These are phyloP conservation scores for Cheilosia vulpina DNA, from an alignment of 2,888 invertebrate genomes.

Conservation along the genomic window DNA sequence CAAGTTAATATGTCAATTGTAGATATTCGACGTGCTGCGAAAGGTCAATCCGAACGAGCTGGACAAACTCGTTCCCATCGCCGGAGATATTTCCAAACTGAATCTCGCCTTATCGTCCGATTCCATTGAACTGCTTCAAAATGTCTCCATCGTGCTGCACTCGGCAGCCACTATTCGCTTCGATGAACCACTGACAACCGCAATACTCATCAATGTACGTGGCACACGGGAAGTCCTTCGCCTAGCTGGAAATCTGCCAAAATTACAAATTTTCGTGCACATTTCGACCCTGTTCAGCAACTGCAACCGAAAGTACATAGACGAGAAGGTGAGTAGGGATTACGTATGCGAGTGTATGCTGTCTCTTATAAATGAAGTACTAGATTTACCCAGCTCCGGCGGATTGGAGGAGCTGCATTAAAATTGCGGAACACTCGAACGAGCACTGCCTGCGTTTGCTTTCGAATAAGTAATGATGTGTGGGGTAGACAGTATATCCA, in stretches of 20 bases:
- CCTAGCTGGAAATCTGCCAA: slow-evolving; percentile 85
- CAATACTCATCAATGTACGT: slow-evolving; percentile 86
- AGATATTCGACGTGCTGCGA: slow-evolving; percentile 78
- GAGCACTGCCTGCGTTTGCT: slow-evolving; percentile 27
- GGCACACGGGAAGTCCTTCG: slow-evolving; percentile 87
- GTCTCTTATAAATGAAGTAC: not conserved
- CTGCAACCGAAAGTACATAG: slow-evolving; percentile 88
- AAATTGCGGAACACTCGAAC: slow-evolving; percentile 48
- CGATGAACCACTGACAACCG: slow-evolving; percentile 89
- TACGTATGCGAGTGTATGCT: not conserved
- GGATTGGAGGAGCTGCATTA: slow-evolving; percentile 57
- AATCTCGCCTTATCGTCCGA: slow-evolving; percentile 77
- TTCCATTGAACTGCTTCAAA: slow-evolving; percentile 78
- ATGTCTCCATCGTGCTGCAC: slow-evolving; percentile 90
- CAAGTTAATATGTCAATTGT: not conserved
- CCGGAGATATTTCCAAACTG: slow-evolving; percentile 79
- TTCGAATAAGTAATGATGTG: slow-evolving; percentile 31
- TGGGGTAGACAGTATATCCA: not conserved
- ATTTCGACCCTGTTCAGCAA: slow-evolving; percentile 95
- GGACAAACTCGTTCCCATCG: slow-evolving; percentile 78
- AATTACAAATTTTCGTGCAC: slow-evolving; percentile 88
- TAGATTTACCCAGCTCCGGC: slow-evolving; percentile 56
- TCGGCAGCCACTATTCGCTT: slow-evolving; percentile 93
- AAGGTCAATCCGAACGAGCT: slow-evolving; percentile 77
- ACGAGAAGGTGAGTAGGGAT: slow-evolving; percentile 86